Conservation (phyloP, 92 coral and sea anemone genomes). For the Actinostola sp. region DNA sequence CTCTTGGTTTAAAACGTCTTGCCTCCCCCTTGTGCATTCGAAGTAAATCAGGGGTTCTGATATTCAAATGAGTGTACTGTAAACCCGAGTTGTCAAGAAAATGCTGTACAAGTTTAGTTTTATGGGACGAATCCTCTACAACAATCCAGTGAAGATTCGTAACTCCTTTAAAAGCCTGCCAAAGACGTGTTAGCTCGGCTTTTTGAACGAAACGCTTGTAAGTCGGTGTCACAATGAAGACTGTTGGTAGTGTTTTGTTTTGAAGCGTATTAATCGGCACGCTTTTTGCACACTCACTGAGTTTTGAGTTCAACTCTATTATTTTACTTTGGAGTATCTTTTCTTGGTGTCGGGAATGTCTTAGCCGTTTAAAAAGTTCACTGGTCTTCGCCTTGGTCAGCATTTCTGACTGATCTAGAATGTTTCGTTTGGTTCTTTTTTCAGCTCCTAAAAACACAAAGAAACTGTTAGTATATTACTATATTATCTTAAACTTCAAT, state of each 20-base stretch:
- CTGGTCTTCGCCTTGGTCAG: conserved; percentile 14
- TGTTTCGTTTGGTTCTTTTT: not conserved
- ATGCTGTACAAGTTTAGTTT: conserved; percentile 53
- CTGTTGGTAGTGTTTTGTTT: conserved; percentile 48
- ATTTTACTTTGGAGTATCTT: conserved; percentile 20
- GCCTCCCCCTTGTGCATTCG: conserved; percentile 62
- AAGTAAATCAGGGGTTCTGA: conserved; percentile 67
- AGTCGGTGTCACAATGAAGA: conserved; percentile 81
- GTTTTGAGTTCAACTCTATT: conserved; percentile 12
- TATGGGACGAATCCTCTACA: conserved; percentile 75
- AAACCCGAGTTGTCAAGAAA: conserved; percentile 62
- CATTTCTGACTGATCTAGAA: too few relatives aligned
- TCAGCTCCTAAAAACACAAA: not conserved
- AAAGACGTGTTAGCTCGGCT: conserved; percentile 82
- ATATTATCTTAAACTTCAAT: too few relatives aligned
- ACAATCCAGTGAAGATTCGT: conserved; percentile 83
- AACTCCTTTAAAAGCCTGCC: conserved; percentile 71
- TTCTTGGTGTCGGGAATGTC: conserved; percentile 18
- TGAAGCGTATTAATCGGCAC: not conserved
- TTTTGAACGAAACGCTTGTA: conserved; percentile 81
- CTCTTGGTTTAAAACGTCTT: conserved; percentile 81
- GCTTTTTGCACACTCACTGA: conserved; percentile 1
- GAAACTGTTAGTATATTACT: too few relatives aligned
- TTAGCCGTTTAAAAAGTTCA: conserved; percentile 30
- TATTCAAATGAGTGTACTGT: conserved; percentile 73